These are phyloP conservation scores for Ophion ventricosus DNA, from an alignment of 2,888 invertebrate species.

Conservation along the genomic window DNA sequence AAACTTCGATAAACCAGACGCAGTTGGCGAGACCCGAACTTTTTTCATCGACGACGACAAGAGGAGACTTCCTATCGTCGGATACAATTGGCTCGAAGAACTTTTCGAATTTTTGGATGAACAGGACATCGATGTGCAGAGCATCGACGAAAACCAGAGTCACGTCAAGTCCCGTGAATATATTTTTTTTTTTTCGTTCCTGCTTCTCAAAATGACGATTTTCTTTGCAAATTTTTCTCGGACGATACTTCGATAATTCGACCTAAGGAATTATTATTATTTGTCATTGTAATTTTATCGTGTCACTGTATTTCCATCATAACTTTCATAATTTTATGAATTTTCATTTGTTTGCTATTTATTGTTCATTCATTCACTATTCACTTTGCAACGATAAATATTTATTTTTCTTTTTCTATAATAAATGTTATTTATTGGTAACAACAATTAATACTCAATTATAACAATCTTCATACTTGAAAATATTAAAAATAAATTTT, in stretches of 20 bases:
- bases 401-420: background rate
- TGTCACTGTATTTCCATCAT: background rate
- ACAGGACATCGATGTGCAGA: constrained; percentile 54
- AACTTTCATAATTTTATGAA: background rate
- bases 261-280: background rate
- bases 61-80: constrained; percentile 21
- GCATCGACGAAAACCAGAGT: constrained; percentile 42
- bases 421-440: background rate
- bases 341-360: background rate
- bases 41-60: constrained; percentile 6
- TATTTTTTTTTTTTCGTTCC: background rate
- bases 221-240: background rate
- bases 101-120: constrained; percentile 56
- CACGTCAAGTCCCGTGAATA: constrained; percentile 65
- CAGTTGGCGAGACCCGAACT: constrained; percentile 20
- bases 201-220: background rate
- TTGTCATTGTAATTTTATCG: background rate
- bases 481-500: background rate
- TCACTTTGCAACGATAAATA: background rate
- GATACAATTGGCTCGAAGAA: constrained; percentile 58
- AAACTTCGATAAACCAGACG: constrained; percentile 24
- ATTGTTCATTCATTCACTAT: background rate
- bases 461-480: no score
- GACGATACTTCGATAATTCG: background rate
- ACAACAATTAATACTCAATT: no score